Percentiles rank a stretch among this genome's conserved stretches.
phyloP scores from a whole-genome alignment of 1,140 invertebrate species.

The Rhizoglyphus robini region DNA sequence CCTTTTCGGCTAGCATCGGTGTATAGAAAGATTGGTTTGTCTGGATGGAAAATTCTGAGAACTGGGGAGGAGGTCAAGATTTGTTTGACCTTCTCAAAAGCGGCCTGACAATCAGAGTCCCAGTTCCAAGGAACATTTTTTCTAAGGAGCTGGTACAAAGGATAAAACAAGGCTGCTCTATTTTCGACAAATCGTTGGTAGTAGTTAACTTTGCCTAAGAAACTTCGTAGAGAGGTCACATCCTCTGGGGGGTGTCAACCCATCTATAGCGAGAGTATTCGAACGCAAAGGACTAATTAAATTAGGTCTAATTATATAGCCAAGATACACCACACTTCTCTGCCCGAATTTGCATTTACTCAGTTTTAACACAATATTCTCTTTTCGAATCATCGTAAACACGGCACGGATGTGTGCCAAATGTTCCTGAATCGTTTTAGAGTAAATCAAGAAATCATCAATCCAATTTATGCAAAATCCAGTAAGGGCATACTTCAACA shows the following conservation, averaged over 20 bases:
- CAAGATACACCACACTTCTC: slow-evolving; percentile 1
- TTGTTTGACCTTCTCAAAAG: slow-evolving; percentile 24
- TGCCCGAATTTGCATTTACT: slow-evolving; percentile 1
- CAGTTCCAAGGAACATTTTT: slow-evolving; percentile 25
- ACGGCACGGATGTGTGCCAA: neutral
- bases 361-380: neutral
- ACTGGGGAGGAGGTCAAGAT: slow-evolving; percentile 16
- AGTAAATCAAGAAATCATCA: slow-evolving; percentile 23
- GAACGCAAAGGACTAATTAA: neutral
- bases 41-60: slow-evolving; percentile 15
- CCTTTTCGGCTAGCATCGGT: slow-evolving; percentile 23
- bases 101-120: slow-evolving; percentile 17
- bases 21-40: slow-evolving; percentile 2
- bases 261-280: neutral
- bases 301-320: neutral
- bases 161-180: slow-evolving; percentile 26
- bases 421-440: slow-evolving; percentile 23
- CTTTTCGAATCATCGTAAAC: neutral
- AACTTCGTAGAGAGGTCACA: slow-evolving; percentile 30
- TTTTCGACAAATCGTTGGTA: slow-evolving; percentile 15
- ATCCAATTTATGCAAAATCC: slow-evolving; percentile 18
- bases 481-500: neutral
- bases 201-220: slow-evolving; percentile 33
- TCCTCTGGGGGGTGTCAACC: neutral
- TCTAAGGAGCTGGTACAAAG: slow-evolving; percentile 25